Conservation (phyloP, 2,797 vertebrate genomes). For the Margarornis squamiger region DNA sequence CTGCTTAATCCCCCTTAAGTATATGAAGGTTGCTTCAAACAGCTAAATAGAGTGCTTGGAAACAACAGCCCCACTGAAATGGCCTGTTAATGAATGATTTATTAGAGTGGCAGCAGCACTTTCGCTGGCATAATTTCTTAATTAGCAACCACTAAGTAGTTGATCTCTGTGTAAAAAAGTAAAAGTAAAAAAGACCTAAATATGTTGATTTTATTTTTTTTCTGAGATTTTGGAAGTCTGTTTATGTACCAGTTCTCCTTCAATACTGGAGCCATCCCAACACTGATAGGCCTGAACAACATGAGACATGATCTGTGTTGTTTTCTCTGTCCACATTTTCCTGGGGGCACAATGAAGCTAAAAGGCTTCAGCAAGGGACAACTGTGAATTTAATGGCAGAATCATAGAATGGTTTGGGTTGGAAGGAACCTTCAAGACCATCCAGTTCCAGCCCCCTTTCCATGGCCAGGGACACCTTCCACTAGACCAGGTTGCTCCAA, state of each 20-base stretch:
- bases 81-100: slow-evolving; percentile 75
- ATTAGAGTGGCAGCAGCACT: slow-evolving; percentile 42
- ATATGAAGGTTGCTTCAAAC: slow-evolving; percentile 1
- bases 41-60: slow-evolving; percentile 4
- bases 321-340: not conserved
- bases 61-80: slow-evolving; percentile 45
- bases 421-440: not conserved
- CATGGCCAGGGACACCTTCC: not conserved
- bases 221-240: not conserved
- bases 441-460: not conserved
- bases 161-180: not conserved
- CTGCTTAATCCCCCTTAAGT: not conserved
- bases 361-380: not conserved
- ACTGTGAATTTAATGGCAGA: not conserved
- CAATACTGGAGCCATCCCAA: not conserved
- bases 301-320: not conserved
- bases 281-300: not conserved
- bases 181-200: not conserved
- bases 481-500: not conserved
- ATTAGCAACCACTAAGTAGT: slow-evolving; percentile 69
- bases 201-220: not conserved
- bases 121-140: slow-evolving; percentile 69
- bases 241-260: not conserved
- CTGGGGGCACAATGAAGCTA: not conserved
- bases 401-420: not conserved